Evolutionary conservation across 2,113 vertebrate genomes (phyloP), one percentile per base, ranked within the genome.

Genomic region (Meriones unguiculatus): DNA sequence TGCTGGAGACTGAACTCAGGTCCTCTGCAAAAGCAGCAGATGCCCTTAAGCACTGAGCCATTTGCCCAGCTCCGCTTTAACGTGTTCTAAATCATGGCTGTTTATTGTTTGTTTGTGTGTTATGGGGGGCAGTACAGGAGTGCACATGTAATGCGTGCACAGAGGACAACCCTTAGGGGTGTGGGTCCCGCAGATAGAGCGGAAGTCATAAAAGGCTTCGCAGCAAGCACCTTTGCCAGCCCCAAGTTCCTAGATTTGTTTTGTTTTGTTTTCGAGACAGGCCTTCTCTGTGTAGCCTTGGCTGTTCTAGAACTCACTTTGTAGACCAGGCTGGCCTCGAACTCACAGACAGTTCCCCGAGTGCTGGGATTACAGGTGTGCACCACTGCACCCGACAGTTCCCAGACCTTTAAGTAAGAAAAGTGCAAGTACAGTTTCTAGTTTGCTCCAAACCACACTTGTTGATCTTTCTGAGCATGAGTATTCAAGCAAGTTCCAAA

Each of bases 401-500:
- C 88, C 46, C 84, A 35, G 17, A 89, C 7, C 38, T n/a, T 32
- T 73, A 52, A 54, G 32, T 75, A 32, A 76, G 96, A 87, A 93
- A 87, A 93, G 62, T 69, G 7, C 32, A 62, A 84, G 62, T 41
- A 50, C 35, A 28, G n/a, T 30, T 20, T 46, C 13, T 54, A 84
- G 6, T 76, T 97, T 95, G 32, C 35, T 38, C 52, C 57, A 73
- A 85, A 73, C 12, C n/a, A 17, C 59, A 52, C 59, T 91, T 91
- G 96, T 84, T 65, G 77, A 75, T 91, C 87, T n/a, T 17, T 62
- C 69, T 89, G 25, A 35, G 22, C 84, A 32, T 41, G 30, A 38
- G 10, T 73, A 4, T 76, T 57, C 72, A 90, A 75, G 25, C 50
- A 89, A 90, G 67, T 75, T 95, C 76, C 84, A 94, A 75, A 52